Evolutionary conservation across 2,113 vertebrate genomes (phyloP).

Genomic region (Corydoras maculifer): DNA sequence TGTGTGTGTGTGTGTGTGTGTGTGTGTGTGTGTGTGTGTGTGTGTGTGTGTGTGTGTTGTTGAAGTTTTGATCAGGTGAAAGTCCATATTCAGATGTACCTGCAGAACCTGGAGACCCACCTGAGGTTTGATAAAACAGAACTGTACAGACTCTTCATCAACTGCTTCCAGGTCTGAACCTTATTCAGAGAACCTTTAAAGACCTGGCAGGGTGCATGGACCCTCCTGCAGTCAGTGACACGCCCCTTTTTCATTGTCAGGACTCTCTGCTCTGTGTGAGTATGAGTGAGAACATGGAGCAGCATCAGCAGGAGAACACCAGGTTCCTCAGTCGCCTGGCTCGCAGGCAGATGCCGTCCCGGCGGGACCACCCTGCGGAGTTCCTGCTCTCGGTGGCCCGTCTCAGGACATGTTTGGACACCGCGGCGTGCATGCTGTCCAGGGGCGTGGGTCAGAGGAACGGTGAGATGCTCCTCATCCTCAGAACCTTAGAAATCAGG

Average conservation of each 20-base stretch:
- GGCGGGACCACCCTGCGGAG: conserved; percentile 51
- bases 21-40: too few relatives aligned
- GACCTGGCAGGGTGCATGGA: background rate
- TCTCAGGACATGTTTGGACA: conserved; percentile 53
- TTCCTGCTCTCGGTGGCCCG: conserved; percentile 59
- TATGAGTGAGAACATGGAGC: background rate
- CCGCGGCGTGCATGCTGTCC: conserved; percentile 50
- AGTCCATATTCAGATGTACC: conserved; percentile 56
- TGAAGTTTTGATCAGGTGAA: conserved; percentile 64
- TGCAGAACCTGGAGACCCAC: too few relatives aligned
- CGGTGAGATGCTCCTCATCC: conserved; percentile 35
- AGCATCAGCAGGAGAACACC: conserved; percentile 28
- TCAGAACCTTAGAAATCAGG: background rate
- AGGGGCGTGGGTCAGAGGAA: background rate
- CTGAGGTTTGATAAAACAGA: conserved; percentile 49
- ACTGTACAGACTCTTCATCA: conserved; percentile 66
- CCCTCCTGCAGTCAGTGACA: background rate
- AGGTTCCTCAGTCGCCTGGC: conserved; percentile 56
- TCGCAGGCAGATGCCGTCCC: conserved; percentile 46
- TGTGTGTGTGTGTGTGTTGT: background rate
- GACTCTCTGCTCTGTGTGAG: conserved; percentile 53
- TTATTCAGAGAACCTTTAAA: too few relatives aligned
- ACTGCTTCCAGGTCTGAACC: conserved; percentile 61
- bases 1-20: too few relatives aligned
- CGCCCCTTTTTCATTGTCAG: conserved; percentile 35